phyloP scores from a whole-genome alignment of 2,113 vertebrate species.

The Pyxicephalus adspersus region DNA sequence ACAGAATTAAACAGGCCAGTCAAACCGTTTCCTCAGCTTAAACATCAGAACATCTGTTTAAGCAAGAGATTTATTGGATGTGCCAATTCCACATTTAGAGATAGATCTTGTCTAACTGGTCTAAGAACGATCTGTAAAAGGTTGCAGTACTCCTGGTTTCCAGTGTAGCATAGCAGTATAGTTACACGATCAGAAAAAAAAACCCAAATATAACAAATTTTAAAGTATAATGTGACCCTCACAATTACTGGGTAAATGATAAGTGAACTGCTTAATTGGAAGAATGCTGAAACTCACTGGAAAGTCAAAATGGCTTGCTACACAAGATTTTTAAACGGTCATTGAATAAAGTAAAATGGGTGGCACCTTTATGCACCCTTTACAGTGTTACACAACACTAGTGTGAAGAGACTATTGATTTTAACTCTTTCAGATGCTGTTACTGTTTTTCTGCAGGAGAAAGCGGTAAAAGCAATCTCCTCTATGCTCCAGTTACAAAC shows the following conservation, averaged over 20 bases:
- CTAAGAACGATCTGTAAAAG: neutral
- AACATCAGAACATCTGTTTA: neutral
- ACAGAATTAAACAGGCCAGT: neutral
- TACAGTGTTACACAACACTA: slow-evolving; percentile 43
- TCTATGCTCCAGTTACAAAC: slow-evolving; percentile 51
- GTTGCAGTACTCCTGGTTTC: neutral
- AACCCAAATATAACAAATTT: neutral
- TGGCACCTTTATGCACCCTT: slow-evolving; percentile 3
- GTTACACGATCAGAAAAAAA: neutral
- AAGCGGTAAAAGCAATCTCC: slow-evolving; percentile 34
- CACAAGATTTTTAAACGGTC: neutral
- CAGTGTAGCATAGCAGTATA: neutral
- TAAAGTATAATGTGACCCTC: neutral
- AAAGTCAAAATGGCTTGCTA: slow-evolving; percentile 21
- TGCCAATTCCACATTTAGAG: neutral
- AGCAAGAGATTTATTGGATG: neutral
- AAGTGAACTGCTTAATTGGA: neutral
- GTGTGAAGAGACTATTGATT: slow-evolving; percentile 17
- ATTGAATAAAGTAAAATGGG: slow-evolving; percentile 22
- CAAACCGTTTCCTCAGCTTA: neutral
- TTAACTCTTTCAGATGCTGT: slow-evolving; percentile 12
- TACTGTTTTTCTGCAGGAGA: slow-evolving; percentile 17
- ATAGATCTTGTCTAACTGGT: neutral
- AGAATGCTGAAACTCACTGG: neutral
- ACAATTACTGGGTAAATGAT: neutral